Percentiles rank a stretch among this genome's conserved stretches.
These are phyloP conservation scores for Chaetophractus vellerosus DNA, from an alignment of 2,797 vertebrate species.

Conservation along the genomic window DNA sequence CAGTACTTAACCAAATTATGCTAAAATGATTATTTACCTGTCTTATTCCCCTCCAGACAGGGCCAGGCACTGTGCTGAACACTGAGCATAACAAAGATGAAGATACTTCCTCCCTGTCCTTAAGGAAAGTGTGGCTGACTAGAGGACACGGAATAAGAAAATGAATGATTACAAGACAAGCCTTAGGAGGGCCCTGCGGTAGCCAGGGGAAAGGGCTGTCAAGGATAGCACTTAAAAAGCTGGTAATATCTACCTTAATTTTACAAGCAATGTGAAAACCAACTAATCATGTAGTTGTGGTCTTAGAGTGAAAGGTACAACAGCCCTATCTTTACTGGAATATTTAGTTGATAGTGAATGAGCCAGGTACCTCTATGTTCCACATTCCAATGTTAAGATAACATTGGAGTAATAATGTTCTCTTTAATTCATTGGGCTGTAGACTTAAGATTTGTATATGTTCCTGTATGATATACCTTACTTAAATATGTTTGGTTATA, in stretches of 20 bases:
- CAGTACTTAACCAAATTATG: background rate
- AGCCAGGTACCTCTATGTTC: background rate
- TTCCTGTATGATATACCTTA: background rate
- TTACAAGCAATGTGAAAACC: background rate
- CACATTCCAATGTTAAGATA: background rate
- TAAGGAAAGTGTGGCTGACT: background rate
- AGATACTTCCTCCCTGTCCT: background rate
- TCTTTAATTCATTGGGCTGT: background rate
- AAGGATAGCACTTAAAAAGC: background rate
- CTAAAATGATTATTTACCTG: background rate
- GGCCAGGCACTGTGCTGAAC: background rate
- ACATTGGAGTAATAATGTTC: background rate
- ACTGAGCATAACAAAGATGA: background rate
- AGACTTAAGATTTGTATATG: background rate
- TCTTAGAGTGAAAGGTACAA: background rate
- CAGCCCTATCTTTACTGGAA: background rate
- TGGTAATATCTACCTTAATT: background rate
- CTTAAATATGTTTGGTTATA: constrained; percentile 13
- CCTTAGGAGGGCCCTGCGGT: fast-evolving
- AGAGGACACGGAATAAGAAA: background rate
- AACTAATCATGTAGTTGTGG: background rate
- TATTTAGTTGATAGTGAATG: background rate
- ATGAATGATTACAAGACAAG: background rate
- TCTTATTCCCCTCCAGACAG: background rate
- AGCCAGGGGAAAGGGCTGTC: background rate